Base-by-base conservation (phyloP, 2,113 vertebrate species). In the Ptychochromis oligacanthus region DNA sequence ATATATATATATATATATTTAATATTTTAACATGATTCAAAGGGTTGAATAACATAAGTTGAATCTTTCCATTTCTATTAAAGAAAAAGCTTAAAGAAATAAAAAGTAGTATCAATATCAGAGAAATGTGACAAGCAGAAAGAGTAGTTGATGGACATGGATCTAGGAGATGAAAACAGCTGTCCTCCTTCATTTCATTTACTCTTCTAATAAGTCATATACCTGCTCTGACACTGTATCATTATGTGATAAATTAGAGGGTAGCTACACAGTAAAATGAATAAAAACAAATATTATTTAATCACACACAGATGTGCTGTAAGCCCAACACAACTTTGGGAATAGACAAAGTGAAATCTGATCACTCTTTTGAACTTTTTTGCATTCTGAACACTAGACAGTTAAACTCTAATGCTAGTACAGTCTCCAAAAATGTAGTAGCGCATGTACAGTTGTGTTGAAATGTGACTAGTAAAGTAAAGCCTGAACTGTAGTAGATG, bases 81-180 rank as follows among this genome's bases (percentile, higher is more conserved):
- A 49, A 54, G 49, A 34, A 31, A 36, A 31, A 31, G 65, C 49
- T 52, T 52, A 17, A n/a, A 77, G 36, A 40, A 57, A 11, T 49
- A 9, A 65, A 64, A 64, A 12, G 15, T 17, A 67, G 54, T 5
- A 20, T 17, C 7, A 43, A 43, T 22, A 22, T 36, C 5, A 60
- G 22, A 43, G 54, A 40, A 79, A 34, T 5, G 8, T 24, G 59
- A 62, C 18, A 24, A 46, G 57, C 26, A 80, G 65, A 75, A 46
- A 78, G 77, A 87, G 82, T 72, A 64, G 40, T 76, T 82, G 79
- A 80, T 18, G 75, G 75, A 34, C 75, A 83, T 75, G 81, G 76
- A 85, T 70, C 79, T 79, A 87, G 61, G 67, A 18, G 67, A 83
- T 72, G 31, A 76, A 87, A 88, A 89, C 60, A 87, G 80, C 82